These are phyloP conservation scores for Egretta garzetta DNA, from an alignment of 2,113 vertebrate species.

Conservation along the genomic window DNA sequence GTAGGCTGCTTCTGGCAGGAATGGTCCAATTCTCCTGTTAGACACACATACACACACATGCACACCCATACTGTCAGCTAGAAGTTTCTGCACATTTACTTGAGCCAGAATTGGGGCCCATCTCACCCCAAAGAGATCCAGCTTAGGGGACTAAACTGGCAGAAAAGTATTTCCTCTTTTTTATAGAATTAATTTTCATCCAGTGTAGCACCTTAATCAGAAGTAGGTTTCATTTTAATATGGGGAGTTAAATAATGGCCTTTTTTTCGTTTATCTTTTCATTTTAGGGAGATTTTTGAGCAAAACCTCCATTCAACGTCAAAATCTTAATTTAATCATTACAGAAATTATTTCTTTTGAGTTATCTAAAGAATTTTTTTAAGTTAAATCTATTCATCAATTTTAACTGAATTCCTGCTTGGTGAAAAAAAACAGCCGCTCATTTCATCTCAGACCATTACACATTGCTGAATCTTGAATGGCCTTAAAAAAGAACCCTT, in stretches of 20 bases:
- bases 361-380: rapidly evolving
- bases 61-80: background rate
- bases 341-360: background rate
- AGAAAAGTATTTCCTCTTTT: background rate
- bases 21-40: background rate
- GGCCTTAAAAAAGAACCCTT: background rate
- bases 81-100: background rate
- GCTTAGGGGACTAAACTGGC: background rate
- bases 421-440: background rate
- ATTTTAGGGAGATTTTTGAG: background rate
- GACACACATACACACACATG: background rate
- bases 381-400: background rate
- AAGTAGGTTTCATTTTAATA: background rate
- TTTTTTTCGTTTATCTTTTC: background rate
- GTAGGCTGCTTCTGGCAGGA: background rate
- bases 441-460: background rate
- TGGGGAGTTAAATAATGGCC: background rate
- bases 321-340: background rate
- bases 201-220: background rate
- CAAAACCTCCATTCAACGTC: background rate
- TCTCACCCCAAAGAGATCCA: background rate
- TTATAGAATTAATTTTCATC: background rate
- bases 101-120: background rate
- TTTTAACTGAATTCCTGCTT: background rate
- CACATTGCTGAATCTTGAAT: background rate